Evolutionary conservation across 2,113 vertebrate genomes (phyloP), one percentile per base, ranked within the genome.

Genomic region (Gymnobelideus leadbeateri): DNA sequence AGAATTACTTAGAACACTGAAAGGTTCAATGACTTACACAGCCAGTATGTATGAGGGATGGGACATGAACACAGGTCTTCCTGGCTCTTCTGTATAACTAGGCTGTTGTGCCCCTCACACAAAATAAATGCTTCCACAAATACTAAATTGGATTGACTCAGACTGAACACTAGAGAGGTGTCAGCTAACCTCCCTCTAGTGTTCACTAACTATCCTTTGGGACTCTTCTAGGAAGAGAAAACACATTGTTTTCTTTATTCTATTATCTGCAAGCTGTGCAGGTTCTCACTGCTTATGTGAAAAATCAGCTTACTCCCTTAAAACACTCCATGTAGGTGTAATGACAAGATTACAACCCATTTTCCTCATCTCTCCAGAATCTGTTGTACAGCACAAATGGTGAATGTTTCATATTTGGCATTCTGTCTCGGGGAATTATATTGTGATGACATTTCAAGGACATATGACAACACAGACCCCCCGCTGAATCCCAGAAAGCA

Each of bases 301-400:
- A 68, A 57, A 91, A 90, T 24, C 7, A 0, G 5, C 1, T n/a
- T 21, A 31, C 2, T 51, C 1, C 8, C 31, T 95, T 96, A 90
- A 92, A 96, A 84, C 89, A 10, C n/a, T 97, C 89, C 25, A 14
- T 92, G 24, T 93, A 91, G 16, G 51, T 92, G 7, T 94, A 90
- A 91, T 51, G 53, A 94, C 26, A 54, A 49, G 23, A 84, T 92
- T 94, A 54, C 1, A 92, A 51, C 24, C 95, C 51, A 89, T 94
- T 95, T 97, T 92, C 24, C 26, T 93, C n/a, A 68, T 95, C 23
- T 96, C 37, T 96, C 9, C 7, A 93, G 47, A 93, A 19, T 92
- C 14, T 92, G 37, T 90, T 43, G 91, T 24, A 52, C 2, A 89
- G n/a, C 53, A 25, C 47, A 95, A 93, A 54, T 8, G 94, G 26